phyloP scores from a whole-genome alignment of 2,888 invertebrate species.

The Brachyptera risi region DNA sequence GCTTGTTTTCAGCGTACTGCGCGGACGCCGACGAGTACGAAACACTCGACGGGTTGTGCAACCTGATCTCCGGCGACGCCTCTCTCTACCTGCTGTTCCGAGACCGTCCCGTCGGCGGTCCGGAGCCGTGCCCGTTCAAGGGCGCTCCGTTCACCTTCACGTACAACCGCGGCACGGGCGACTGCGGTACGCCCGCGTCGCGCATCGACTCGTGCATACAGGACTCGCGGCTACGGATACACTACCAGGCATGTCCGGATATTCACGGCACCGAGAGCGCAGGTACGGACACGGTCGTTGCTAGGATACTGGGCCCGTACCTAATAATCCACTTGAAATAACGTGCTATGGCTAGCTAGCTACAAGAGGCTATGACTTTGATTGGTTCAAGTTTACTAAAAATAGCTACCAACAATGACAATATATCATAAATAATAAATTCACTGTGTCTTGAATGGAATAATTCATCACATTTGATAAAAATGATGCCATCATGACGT shows the following conservation, averaged over 20 bases:
- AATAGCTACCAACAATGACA: no score
- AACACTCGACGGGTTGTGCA: constrained; percentile 59
- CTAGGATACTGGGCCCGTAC: no score
- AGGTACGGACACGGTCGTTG: no score
- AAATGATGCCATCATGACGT: no score
- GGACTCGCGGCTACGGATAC: constrained; percentile 70
- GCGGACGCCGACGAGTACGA: constrained; percentile 48
- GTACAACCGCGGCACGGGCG: constrained; percentile 70
- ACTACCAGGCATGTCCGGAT: constrained; percentile 80
- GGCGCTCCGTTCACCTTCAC: constrained; percentile 78
- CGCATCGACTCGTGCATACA: constrained; percentile 81
- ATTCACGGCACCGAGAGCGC: constrained; percentile 72
- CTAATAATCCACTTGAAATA: no score
- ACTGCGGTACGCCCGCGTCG: constrained; percentile 70
- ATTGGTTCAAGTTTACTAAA: no score
- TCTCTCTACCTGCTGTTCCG: constrained; percentile 71
- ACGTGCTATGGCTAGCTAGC: no score
- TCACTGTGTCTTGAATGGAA: no score
- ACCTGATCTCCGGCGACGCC: constrained; percentile 67
- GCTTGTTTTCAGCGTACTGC: constrained; percentile 57
- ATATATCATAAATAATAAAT: no score
- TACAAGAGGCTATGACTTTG: no score
- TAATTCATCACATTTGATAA: no score
- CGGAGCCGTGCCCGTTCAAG: constrained; percentile 75
- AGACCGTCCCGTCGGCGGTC: constrained; percentile 40